phyloP scores from a whole-genome alignment of 2,888 invertebrate species.

The Sturmia bella region DNA sequence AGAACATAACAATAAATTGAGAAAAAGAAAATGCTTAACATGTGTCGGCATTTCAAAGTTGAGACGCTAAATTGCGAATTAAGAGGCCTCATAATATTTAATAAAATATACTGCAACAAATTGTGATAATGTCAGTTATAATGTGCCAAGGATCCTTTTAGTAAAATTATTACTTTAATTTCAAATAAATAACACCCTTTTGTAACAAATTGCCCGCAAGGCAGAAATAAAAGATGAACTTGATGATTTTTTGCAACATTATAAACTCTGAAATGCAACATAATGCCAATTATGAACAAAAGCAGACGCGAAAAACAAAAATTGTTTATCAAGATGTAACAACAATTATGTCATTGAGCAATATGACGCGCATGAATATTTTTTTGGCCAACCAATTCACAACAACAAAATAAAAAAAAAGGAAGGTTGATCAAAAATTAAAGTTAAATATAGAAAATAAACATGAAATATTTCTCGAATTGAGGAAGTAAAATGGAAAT shows the following conservation, averaged over 20 bases:
- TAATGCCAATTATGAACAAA: constrained; percentile 40
- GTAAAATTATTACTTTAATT: constrained; percentile 49
- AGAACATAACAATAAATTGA: constrained; percentile 39
- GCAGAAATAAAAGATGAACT: constrained; percentile 31
- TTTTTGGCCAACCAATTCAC: constrained; percentile 15
- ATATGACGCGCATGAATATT: constrained; percentile 7
- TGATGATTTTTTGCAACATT: constrained; percentile 46
- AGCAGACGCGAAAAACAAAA: neutral
- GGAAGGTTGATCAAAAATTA: constrained; percentile 11
- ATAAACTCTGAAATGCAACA: constrained; percentile 21
- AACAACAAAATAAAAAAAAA: neutral
- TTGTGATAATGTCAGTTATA: constrained; percentile 42
- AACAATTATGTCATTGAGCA: constrained; percentile 53
- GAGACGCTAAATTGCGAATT: constrained; percentile 13
- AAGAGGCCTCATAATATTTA: constrained; percentile 46
- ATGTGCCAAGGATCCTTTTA: constrained; percentile 38
- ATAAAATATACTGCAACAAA: constrained; percentile 41
- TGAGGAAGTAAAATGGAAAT: too few species aligned
- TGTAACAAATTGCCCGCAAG: constrained; percentile 29
- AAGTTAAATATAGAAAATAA: neutral
- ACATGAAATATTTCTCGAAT: too few species aligned
- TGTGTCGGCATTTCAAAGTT: constrained; percentile 20
- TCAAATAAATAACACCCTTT: constrained; percentile 63
- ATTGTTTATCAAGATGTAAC: constrained; percentile 60
- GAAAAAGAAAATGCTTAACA: neutral